Evolutionary conservation across 2,113 vertebrate genomes (phyloP).

Genomic region (Pangasianodon hypophthalmus): DNA sequence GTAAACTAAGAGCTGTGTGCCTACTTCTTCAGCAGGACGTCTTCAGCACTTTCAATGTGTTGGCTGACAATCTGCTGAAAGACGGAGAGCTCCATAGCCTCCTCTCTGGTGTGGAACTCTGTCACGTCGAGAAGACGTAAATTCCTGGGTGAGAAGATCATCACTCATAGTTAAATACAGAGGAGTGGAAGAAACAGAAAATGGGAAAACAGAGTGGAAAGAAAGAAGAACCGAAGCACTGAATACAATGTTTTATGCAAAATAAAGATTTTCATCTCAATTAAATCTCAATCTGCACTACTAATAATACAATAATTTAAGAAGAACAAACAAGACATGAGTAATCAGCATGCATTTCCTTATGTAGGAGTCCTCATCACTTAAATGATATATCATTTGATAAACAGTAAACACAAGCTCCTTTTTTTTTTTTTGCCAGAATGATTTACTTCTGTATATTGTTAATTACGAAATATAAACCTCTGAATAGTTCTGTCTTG

Average conservation of each 20-base stretch:
- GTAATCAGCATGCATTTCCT: neutral
- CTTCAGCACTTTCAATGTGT: slow-evolving; percentile 78
- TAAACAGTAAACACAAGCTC: too few relatives aligned
- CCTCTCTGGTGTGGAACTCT: slow-evolving; percentile 75
- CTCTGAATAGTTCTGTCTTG: neutral
- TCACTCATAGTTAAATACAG: neutral
- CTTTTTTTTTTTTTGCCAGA: too few relatives aligned
- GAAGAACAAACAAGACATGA: neutral
- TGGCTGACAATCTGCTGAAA: slow-evolving; percentile 76
- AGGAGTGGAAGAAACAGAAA: slow-evolving; percentile 25
- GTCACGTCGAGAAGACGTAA: slow-evolving; percentile 80
- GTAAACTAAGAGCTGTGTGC: slow-evolving; percentile 29
- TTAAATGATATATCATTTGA: neutral
- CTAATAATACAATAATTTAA: neutral
- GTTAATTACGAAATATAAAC: neutral
- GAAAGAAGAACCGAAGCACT: neutral
- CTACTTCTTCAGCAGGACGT: slow-evolving; percentile 78
- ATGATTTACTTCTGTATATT: neutral
- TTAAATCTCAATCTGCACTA: neutral
- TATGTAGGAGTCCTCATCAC: neutral
- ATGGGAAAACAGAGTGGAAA: neutral
- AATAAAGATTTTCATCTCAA: neutral
- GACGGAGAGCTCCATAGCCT: slow-evolving; percentile 78
- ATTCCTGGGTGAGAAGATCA: slow-evolving; percentile 66
- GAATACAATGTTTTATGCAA: neutral